Base-by-base conservation (phyloP, 2,797 vertebrate genomes). In the Gila robusta region DNA sequence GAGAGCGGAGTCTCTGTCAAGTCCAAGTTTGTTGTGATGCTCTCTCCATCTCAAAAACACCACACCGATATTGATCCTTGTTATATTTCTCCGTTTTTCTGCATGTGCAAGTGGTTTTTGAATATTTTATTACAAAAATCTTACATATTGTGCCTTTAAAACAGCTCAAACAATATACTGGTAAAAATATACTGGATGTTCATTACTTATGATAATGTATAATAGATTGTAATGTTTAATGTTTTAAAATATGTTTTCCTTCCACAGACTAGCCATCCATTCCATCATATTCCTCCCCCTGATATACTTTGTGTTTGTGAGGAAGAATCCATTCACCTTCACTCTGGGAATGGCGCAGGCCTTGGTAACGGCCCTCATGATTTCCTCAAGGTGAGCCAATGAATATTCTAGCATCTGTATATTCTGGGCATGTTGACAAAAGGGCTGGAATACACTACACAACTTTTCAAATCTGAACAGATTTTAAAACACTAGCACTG, bases 271-370 rank as follows among this genome's bases (percentile, higher is more conserved):
- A 82, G 97, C 96, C 64, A 98, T 99, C 90, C 98, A 99, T 84
- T 94, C 96, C 72, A 84, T 90, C 79, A 6, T 99, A 86, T 94
- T 97, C 44, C 94, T 99, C 81, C 98, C 98, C 0, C 93, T 98
- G 82, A 97, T 99, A 90, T 99, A 96, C 91, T 96, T 99, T 70
- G 73, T 96, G 90, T 91, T 99, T 10, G 98, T 99, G 89, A 94
- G 97, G 88, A 99, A 98, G 93, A 99, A 99, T 90, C 98, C 98
- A 0, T 99, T 96, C 86, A 95, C 89, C 0, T 99, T 99, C 89
- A 96, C 96, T 17, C 91, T 98, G 92, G 98, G 98, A 28, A 99
- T 99, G 98, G 96, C 97, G 35, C 98, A 99, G 90, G 98, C 98
- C 0, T 94, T 99, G 86, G 94, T 99, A 88, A 99, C 98, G 0